Evolutionary conservation across 2,113 vertebrate genomes (phyloP).

Genomic region (Bungarus multicinctus): DNA sequence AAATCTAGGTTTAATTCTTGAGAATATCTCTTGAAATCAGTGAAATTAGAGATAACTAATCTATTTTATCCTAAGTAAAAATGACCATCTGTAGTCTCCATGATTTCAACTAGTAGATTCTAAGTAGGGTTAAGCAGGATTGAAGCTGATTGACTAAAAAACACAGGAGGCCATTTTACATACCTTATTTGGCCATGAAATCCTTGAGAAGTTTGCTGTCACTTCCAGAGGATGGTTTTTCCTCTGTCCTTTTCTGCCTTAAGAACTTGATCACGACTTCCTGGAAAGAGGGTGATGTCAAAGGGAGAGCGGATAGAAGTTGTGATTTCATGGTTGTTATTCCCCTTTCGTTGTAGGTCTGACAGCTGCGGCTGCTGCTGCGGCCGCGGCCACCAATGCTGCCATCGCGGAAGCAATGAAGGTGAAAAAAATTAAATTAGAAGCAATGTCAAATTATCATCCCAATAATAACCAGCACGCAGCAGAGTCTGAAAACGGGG

Average conservation of each 20-base stretch:
- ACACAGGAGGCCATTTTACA: background rate
- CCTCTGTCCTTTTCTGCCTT: background rate
- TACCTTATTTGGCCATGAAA: background rate
- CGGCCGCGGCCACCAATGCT: constrained; percentile 93
- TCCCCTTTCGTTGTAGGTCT: constrained; percentile 79
- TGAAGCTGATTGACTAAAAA: background rate
- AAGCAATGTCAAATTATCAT: constrained; percentile 98
- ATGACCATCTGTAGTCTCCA: background rate
- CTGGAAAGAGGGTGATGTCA: constrained; percentile 4
- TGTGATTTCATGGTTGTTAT: constrained; percentile 53
- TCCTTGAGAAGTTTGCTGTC: background rate
- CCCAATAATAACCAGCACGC: constrained; percentile 92
- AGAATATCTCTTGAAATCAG: background rate
- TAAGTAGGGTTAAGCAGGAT: background rate
- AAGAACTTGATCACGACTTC: background rate
- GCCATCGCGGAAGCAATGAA: constrained; percentile 99
- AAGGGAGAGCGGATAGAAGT: constrained; percentile 32
- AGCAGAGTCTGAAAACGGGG: constrained; percentile 92
- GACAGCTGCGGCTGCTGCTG: constrained; percentile 91
- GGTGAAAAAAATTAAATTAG: constrained; percentile 99
- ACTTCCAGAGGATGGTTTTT: background rate
- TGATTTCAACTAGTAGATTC: background rate
- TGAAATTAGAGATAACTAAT: background rate
- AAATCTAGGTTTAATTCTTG: background rate
- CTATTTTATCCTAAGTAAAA: background rate